Percentiles rank a stretch among this genome's conserved stretches.
phyloP scores from a whole-genome alignment of 2,888 invertebrate species.

The Catocala nupta region DNA sequence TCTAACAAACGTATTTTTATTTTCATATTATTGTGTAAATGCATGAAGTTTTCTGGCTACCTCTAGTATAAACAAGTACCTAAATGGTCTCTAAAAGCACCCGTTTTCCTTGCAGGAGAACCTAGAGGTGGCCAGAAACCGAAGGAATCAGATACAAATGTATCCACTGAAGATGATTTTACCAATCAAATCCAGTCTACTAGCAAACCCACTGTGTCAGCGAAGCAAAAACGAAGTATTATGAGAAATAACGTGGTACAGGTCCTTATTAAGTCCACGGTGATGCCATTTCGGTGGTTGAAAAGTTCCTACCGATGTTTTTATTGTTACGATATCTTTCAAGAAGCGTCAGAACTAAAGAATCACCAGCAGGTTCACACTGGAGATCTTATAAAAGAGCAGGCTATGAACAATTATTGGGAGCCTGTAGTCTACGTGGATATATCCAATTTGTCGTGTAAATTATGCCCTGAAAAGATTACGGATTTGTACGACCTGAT shows the following conservation, averaged over 20 bases:
- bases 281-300: conserved; percentile 82
- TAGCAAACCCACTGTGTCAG: conserved; percentile 45
- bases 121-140: conserved; percentile 74
- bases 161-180: conserved; percentile 25
- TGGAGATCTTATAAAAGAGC: conserved; percentile 67
- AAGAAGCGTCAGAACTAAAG: conserved; percentile 75
- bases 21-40: conserved; percentile 6
- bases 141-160: conserved; percentile 24
- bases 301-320: conserved; percentile 82
- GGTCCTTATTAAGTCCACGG: conserved; percentile 72
- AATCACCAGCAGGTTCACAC: conserved; percentile 69
- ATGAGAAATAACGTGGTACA: conserved; percentile 77
- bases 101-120: conserved; percentile 81
- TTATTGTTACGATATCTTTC: conserved; percentile 82
- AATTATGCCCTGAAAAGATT: conserved; percentile 67
- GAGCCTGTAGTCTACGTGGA: conserved; percentile 79
- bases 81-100: conserved; percentile 55
- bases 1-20: too few species aligned
- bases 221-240: conserved; percentile 72
- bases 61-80: conserved; percentile 51
- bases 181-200: conserved; percentile 18
- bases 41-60: conserved; percentile 66
- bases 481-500: conserved; percentile 74
- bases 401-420: conserved; percentile 81
- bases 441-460: conserved; percentile 71